Conservation (phyloP, 1,140 invertebrate species). For the Microvelia longipes region DNA sequence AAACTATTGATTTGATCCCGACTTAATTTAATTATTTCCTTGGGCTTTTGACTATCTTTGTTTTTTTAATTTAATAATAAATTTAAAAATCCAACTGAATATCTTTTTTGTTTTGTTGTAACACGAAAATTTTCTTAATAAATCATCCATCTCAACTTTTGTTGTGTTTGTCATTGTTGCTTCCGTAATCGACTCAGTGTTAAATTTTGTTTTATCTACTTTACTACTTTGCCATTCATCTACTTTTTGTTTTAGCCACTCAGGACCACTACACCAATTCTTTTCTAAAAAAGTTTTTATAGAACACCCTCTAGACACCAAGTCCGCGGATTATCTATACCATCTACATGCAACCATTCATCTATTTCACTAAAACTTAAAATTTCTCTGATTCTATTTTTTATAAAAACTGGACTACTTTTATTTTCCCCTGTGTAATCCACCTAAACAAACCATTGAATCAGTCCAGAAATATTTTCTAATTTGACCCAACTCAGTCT, state of each 20-base stretch:
- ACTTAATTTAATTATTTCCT: background rate
- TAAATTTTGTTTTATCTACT: background rate
- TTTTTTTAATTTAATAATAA: too few species aligned
- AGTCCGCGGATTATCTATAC: background rate
- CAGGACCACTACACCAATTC: background rate
- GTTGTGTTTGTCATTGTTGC: background rate
- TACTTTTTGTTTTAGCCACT: background rate
- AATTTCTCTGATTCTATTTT: background rate
- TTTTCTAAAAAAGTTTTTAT: background rate
- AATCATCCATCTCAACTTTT: background rate
- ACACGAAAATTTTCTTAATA: background rate
- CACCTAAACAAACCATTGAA: background rate
- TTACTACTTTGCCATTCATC: background rate
- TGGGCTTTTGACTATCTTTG: background rate
- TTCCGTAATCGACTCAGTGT: background rate
- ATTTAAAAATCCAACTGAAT: background rate
- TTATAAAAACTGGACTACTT: background rate
- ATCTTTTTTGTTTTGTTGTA: background rate
- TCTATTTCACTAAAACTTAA: background rate
- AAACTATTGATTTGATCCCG: background rate
- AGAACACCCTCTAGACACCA: background rate
- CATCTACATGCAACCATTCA: background rate
- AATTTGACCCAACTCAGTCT: background rate
- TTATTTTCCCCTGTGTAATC: background rate
- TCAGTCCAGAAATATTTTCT: background rate